Percentiles rank a stretch among this genome's conserved stretches.
phyloP scores from a whole-genome alignment of 2,113 vertebrate genomes.

The Hiodon alosoides region DNA sequence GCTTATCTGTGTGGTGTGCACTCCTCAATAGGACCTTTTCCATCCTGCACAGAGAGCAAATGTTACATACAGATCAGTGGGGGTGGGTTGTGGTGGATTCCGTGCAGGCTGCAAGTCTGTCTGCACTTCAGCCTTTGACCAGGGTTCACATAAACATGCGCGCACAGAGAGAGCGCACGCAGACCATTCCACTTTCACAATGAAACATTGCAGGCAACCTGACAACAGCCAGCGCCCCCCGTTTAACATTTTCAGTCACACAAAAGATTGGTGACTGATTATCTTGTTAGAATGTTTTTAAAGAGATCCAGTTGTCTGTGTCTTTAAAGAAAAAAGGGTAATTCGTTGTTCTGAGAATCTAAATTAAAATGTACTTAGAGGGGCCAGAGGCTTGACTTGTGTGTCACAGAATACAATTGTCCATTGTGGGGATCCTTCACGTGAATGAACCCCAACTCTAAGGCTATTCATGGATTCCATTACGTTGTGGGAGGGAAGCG shows the following conservation, averaged over 20 bases:
- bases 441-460: background rate
- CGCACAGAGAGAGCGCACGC: background rate
- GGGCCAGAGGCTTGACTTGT: background rate
- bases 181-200: background rate
- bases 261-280: background rate
- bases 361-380: conserved; percentile 16
- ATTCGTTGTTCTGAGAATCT: conserved; percentile 1
- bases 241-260: background rate
- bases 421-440: conserved; percentile 2
- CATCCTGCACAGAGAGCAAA: conserved; percentile 25
- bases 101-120: conserved; percentile 15
- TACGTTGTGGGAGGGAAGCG: background rate
- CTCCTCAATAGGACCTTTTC: conserved; percentile 34
- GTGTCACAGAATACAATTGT: conserved; percentile 2
- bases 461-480: background rate
- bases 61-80: conserved; percentile 28
- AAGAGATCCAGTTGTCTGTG: background rate
- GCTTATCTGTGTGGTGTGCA: conserved; percentile 22
- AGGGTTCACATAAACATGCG: conserved; percentile 9
- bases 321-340: conserved; percentile 7
- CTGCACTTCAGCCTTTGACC: conserved; percentile 7
- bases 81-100: conserved; percentile 23
- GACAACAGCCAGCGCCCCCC: background rate
- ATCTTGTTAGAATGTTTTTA: background rate
- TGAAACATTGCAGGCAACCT: background rate